These are phyloP conservation scores for Troglohyphantes excavatus DNA, from an alignment of 2,888 invertebrate species.

Conservation along the genomic window DNA sequence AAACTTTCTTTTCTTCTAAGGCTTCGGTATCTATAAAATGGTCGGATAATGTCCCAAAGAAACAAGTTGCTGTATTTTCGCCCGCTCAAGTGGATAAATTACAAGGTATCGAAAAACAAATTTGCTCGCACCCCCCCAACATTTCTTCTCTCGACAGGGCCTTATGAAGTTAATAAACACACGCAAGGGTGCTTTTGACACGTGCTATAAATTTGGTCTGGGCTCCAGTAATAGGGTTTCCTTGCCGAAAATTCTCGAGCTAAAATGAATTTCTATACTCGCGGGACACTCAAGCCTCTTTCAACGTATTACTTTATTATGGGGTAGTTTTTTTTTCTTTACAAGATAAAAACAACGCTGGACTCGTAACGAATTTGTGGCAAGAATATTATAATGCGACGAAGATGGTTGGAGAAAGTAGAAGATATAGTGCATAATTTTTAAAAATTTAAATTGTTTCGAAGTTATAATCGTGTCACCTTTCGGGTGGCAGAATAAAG, in stretches of 20 bases:
- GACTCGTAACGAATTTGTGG: neutral
- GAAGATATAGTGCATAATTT: no score
- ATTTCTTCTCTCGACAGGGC: conserved; percentile 18
- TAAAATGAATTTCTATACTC: conserved; percentile 67
- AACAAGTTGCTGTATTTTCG: neutral
- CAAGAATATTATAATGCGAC: neutral
- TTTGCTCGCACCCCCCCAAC: conserved; percentile 20
- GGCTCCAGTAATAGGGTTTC: conserved; percentile 49
- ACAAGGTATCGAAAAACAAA: conserved; percentile 69
- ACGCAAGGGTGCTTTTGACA: conserved; percentile 60
- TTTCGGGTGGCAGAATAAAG: no score
- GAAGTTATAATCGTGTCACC: no score
- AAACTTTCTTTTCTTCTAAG: neutral
- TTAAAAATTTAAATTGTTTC: no score
- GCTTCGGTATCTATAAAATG: conserved; percentile 49
- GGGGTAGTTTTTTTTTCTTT: neutral
- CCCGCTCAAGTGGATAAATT: conserved; percentile 66
- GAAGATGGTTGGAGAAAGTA: no score
- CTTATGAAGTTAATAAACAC: conserved; percentile 76
- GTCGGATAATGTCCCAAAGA: conserved; percentile 14
- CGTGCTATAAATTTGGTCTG: conserved; percentile 63
- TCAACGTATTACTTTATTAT: conserved; percentile 10
- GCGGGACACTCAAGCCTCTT: neutral
- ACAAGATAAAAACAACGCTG: neutral
- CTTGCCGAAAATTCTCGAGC: neutral